Percentiles rank a stretch among this genome's conserved stretches.
Evolutionary conservation across 2,888 invertebrate genomes (phyloP).

Genomic region (Lasioglossum morio): DNA sequence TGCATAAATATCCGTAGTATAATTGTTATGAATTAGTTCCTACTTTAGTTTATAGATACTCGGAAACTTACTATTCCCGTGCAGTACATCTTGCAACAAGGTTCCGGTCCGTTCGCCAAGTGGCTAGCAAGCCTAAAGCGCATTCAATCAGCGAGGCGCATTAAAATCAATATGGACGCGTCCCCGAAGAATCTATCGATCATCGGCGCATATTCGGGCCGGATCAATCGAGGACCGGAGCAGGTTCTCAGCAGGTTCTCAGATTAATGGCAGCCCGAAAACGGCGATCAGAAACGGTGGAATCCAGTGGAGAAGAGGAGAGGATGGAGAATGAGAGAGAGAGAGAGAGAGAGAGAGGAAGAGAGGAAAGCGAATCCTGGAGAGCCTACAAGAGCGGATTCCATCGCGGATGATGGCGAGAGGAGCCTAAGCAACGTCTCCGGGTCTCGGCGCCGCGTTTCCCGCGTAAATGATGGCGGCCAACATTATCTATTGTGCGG

Average conservation of each 20-base stretch:
- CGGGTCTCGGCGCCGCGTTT: conserved; percentile 61
- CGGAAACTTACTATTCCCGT: not conserved
- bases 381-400: conserved; percentile 27
- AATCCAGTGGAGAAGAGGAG: conserved; percentile 6
- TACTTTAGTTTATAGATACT: not conserved
- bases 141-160: conserved; percentile 3
- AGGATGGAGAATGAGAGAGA: not conserved
- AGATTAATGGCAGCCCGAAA: conserved; percentile 38
- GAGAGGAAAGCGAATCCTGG: not conserved
- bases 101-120: not conserved
- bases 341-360: not conserved
- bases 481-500: conserved; percentile 84
- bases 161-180: not conserved
- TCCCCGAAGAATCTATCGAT: conserved; percentile 12
- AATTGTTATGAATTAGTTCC: too few relatives aligned
- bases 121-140: not conserved
- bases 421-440: conserved; percentile 68
- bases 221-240: conserved; percentile 9
- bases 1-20: too few relatives aligned
- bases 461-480: conserved; percentile 81
- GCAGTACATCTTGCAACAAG: not conserved
- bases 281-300: conserved; percentile 37
- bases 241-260: conserved; percentile 40
- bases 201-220: not conserved
- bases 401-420: conserved; percentile 34